phyloP scores from a whole-genome alignment of 2,797 vertebrate genomes.

The Cygnus olor region DNA sequence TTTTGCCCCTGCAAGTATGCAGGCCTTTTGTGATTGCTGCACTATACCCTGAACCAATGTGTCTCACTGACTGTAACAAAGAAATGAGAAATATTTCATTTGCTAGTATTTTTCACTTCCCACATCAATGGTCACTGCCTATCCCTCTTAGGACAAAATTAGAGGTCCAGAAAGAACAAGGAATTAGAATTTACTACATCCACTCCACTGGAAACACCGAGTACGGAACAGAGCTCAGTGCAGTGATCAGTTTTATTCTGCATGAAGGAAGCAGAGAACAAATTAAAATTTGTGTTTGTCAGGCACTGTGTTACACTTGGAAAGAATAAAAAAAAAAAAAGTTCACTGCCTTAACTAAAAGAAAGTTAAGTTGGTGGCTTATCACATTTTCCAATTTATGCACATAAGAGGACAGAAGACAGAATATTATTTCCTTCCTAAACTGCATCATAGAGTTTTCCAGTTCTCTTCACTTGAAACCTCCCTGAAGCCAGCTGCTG shows the following conservation, averaged over 20 bases:
- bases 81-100: background rate
- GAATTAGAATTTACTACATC: background rate
- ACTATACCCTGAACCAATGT: background rate
- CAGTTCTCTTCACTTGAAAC: conserved; percentile 79
- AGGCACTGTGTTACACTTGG: background rate
- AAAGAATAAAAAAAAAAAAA: background rate
- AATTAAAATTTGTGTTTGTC: background rate
- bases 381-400: background rate
- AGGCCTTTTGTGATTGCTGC: background rate
- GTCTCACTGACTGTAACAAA: background rate
- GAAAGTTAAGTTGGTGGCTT: background rate
- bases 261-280: background rate
- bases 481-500: conserved; percentile 80
- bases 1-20: background rate
- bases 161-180: background rate
- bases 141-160: background rate
- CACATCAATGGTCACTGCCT: background rate
- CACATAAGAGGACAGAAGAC: background rate
- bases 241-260: background rate
- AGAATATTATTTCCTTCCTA: conserved; percentile 79
- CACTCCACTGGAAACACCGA: background rate
- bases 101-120: background rate
- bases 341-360: background rate
- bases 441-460: conserved; percentile 86
- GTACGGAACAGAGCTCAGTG: background rate